Conservation (phyloP, 2,888 invertebrate genomes). For the Coenonympha glycerion region DNA sequence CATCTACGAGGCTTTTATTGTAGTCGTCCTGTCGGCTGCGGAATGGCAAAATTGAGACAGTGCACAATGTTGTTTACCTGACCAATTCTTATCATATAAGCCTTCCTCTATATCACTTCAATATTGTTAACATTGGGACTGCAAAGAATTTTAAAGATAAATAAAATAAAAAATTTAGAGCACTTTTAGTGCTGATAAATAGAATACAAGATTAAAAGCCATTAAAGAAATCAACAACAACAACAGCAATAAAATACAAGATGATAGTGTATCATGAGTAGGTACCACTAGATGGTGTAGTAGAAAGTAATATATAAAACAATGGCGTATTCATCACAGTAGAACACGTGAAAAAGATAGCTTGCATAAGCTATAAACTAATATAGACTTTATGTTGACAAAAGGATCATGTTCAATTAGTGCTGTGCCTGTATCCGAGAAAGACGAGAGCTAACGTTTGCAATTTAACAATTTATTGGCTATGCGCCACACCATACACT, state of each 20-base stretch:
- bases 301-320: neutral
- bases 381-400: neutral
- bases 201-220: no score
- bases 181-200: no score
- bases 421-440: neutral
- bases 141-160: no score
- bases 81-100: slow-evolving; percentile 8
- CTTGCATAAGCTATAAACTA: neutral
- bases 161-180: no score
- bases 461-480: slow-evolving; percentile 45
- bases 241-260: no score
- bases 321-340: neutral
- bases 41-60: slow-evolving; percentile 65
- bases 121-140: no score
- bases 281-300: no score
- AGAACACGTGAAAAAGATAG: neutral
- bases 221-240: no score
- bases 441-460: neutral
- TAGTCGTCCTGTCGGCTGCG: slow-evolving; percentile 62
- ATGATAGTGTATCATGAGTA: neutral
- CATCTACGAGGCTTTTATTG: slow-evolving; percentile 64
- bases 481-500: no score
- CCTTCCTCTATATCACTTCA: neutral
- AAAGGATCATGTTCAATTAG: neutral
- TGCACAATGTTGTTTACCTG: slow-evolving; percentile 11